Percentiles rank a stretch among this genome's conserved stretches.
Evolutionary conservation across 2,888 invertebrate species (phyloP).

Genomic region (Cotesia congregata): DNA sequence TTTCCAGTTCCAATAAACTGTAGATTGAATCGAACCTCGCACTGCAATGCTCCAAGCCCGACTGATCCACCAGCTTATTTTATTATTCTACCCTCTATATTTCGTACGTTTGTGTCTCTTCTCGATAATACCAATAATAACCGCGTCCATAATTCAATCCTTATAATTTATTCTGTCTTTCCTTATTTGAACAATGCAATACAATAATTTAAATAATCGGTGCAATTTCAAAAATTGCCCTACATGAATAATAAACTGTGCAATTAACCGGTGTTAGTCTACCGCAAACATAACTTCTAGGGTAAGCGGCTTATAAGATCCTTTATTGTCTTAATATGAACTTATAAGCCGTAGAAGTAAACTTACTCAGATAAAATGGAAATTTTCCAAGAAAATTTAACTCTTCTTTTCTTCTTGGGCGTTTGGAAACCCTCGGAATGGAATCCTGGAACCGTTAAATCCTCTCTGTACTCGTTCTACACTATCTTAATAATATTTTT

Average conservation of each 20-base stretch:
- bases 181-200: neutral
- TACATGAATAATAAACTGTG: neutral
- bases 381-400: slow-evolving; percentile 5
- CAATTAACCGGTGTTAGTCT: neutral
- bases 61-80: no score
- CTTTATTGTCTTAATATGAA: neutral
- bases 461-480: slow-evolving; percentile 41
- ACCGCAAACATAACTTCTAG: neutral
- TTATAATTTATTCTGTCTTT: neutral
- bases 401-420: slow-evolving; percentile 15
- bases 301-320: neutral
- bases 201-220: neutral
- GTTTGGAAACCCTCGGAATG: slow-evolving; percentile 44
- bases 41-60: no score
- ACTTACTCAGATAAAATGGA: neutral
- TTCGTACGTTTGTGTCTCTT: no score
- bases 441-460: slow-evolving; percentile 28
- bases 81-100: no score
- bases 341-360: neutral
- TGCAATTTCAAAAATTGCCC: neutral
- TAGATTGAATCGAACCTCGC: no score
- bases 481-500: slow-evolving; percentile 36
- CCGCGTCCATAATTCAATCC: neutral
- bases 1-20: no score
- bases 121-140: neutral